Evolutionary conservation across 2,888 invertebrate species (phyloP).

Genomic region (Amblyjoppa fuscipennis): DNA sequence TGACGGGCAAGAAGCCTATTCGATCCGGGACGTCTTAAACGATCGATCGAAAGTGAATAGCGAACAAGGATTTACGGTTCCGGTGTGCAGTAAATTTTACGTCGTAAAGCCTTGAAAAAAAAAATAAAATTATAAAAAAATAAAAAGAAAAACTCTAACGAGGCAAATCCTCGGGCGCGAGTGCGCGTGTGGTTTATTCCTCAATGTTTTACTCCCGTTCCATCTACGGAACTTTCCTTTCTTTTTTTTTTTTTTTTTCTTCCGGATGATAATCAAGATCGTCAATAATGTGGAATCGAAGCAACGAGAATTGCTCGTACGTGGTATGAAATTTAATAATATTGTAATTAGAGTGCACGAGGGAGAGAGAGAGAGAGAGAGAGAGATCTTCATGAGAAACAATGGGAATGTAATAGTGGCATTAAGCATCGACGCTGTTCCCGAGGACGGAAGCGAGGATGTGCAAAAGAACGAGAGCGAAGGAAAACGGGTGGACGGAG

Average conservation of each 20-base stretch:
- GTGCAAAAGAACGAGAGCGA: conserved; percentile 17
- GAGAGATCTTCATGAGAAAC: background rate
- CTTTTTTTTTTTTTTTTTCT: conserved; percentile 38
- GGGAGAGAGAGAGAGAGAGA: background rate
- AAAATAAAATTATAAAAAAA: background rate
- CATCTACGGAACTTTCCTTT: conserved; percentile 34
- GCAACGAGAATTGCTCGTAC: conserved; percentile 44
- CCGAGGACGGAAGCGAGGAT: conserved; percentile 26
- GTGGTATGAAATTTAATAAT: conserved; percentile 39
- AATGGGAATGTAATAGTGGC: conserved; percentile 32
- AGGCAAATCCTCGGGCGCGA: conserved; percentile 32
- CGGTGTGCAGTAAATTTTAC: conserved; percentile 49
- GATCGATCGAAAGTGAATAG: conserved; percentile 52
- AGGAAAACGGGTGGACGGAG: background rate
- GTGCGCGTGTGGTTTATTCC: conserved; percentile 1
- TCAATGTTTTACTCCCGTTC: conserved; percentile 20
- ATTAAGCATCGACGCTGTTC: conserved; percentile 1
- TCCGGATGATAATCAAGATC: conserved; percentile 43
- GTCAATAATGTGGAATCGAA: conserved; percentile 49
- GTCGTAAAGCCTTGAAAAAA: background rate
- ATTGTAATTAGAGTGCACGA: conserved; percentile 29
- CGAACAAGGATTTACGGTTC: conserved; percentile 52
- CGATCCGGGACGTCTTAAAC: conserved; percentile 17
- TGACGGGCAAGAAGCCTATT: conserved; percentile 47
- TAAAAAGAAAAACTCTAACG: conserved; percentile 13